Conservation (phyloP, 2,888 invertebrate genomes). For the Augiades crinisus region DNA sequence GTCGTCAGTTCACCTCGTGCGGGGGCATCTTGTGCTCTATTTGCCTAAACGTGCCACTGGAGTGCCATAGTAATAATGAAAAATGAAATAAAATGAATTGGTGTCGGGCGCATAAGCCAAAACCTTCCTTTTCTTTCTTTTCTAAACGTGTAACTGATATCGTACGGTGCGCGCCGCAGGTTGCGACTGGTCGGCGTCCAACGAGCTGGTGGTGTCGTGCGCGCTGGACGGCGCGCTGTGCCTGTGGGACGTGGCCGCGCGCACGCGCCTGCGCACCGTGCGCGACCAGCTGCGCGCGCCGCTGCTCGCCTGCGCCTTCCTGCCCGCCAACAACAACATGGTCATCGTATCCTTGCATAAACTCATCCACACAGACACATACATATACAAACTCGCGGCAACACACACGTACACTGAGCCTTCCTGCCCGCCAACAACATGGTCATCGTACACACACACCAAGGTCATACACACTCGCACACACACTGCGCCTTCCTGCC, state of each 20-base stretch:
- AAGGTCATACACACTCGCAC: too few species aligned
- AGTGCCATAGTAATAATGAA: too few species aligned
- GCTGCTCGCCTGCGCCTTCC: slow-evolving; percentile 88
- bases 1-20: too few species aligned
- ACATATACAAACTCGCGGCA: neutral
- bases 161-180: too few species aligned
- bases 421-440: slow-evolving; percentile 93
- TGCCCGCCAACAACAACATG: slow-evolving; percentile 93
- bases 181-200: slow-evolving; percentile 93
- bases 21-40: too few species aligned
- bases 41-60: too few species aligned
- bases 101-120: too few species aligned
- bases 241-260: slow-evolving; percentile 85
- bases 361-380: neutral
- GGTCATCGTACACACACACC: slow-evolving; percentile 88
- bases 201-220: slow-evolving; percentile 90
- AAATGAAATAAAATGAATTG: too few species aligned
- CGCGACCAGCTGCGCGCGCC: slow-evolving; percentile 83
- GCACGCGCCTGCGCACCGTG: slow-evolving; percentile 85
- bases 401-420: slow-evolving; percentile 38
- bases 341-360: slow-evolving; percentile 86
- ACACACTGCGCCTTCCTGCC: slow-evolving; percentile 92
- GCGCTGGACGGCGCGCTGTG: slow-evolving; percentile 87
- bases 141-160: too few species aligned
- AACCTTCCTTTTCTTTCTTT: too few species aligned